Percentiles rank a stretch among this genome's conserved stretches.
Conservation (phyloP, 1,140 invertebrate species). For the Sesamia nonagrioides region DNA sequence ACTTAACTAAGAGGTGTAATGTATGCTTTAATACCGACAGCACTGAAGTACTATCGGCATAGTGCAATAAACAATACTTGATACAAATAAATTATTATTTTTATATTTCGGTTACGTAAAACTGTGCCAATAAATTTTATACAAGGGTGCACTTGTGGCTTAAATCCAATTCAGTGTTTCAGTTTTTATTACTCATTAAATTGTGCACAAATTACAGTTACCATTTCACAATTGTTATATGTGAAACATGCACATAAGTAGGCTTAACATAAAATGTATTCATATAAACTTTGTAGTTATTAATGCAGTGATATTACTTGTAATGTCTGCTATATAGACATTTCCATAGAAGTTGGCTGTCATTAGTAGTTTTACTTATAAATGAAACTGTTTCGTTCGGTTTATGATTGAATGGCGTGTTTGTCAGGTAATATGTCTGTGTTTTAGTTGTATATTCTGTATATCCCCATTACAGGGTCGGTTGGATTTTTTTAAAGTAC, state of each 20-base stretch:
- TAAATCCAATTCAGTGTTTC: slow-evolving; percentile 9
- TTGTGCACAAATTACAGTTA: slow-evolving; percentile 71
- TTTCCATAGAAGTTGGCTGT: slow-evolving; percentile 55
- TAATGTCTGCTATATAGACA: slow-evolving; percentile 57
- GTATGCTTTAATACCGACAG: neutral
- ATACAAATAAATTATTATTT: slow-evolving; percentile 11
- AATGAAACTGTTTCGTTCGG: slow-evolving; percentile 52
- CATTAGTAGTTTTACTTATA: slow-evolving; percentile 53
- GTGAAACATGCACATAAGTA: slow-evolving; percentile 61
- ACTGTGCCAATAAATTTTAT: slow-evolving; percentile 44
- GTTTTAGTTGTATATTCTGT: slow-evolving; percentile 43
- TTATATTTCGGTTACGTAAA: slow-evolving; percentile 27
- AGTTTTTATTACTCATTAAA: slow-evolving; percentile 7
- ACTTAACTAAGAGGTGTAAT: too few species aligned
- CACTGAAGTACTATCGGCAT: neutral
- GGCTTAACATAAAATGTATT: slow-evolving; percentile 64
- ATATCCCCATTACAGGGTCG: slow-evolving; percentile 39
- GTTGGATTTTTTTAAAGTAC: slow-evolving; percentile 35
- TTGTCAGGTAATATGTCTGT: slow-evolving; percentile 29
- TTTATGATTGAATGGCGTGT: slow-evolving; percentile 38
- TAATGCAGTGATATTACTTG: slow-evolving; percentile 77
- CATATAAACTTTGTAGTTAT: slow-evolving; percentile 58
- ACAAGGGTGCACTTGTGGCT: slow-evolving; percentile 5
- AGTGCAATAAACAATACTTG: slow-evolving; percentile 6
- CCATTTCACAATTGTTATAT: slow-evolving; percentile 63